Base-by-base conservation (phyloP, 2,797 vertebrate genomes). In the Loris lydekkerianus region DNA sequence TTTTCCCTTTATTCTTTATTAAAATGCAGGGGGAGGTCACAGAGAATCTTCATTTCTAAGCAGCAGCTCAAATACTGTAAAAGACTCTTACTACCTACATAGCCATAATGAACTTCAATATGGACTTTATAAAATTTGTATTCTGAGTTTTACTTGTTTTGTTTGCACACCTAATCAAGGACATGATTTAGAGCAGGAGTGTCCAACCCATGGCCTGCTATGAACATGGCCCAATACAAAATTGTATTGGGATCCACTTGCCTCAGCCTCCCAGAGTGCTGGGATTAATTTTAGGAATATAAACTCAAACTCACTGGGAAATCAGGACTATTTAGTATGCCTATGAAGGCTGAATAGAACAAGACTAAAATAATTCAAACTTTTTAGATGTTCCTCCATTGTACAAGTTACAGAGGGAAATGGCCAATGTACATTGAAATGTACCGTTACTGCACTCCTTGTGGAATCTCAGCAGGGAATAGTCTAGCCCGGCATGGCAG, bases 121-220 rank as follows among this genome's bases (percentile, higher is more conserved):
- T 65, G 23, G 31, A 82, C 82, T 91, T 65, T 70, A 70, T 75
- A 82, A 78, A 90, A 96, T 92, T 88, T 88, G 69, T 63, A 4
- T 80, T 83, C 67, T 10, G 13, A 20, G 9, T 78, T 94, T 65
- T 70, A 23, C 89, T 84, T 95, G 58, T 18, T 95, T 81, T 49
- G 1, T 78, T 77, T 63, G 34, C 53, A 37, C 56, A 46, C 23
- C 88, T 67, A 87, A 56, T 72, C 20, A 17, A 88, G 56, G 23
- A 46, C 25, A 70, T 34, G 14, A 40, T 61, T 92, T 40, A 76
- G 37, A 88, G 53, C 4, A 56, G 1, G 78, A 60, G 18, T 80
- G 75, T 56, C 58, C 67, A 92, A 15, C 4, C 14, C 14, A 3
- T 53, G 49, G 49, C 49, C 49, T 53, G 14, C 49, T 53, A 53